Evolutionary conservation across 2,113 vertebrate species (phyloP), one percentile per base, ranked within the genome.

Genomic region (Galeopterus variegatus): DNA sequence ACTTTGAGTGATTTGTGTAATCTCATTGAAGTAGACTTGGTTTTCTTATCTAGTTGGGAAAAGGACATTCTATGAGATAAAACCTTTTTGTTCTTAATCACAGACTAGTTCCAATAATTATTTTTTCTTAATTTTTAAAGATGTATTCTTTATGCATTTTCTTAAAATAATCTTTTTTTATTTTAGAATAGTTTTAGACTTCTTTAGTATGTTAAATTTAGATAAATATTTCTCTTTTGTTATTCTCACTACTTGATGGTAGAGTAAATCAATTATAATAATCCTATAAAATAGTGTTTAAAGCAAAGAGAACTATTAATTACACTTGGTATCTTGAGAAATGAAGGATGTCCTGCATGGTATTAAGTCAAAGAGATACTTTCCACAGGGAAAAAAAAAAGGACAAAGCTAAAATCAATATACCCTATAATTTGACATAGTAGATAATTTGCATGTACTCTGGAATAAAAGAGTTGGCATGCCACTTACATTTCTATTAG

Each of bases 401-500:
- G 24, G 9, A n/a, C 60, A 81, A 76, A 36, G 13, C 85, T 86
- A 62, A 93, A 93, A 81, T 67, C 8, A 95, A 31, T 73, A 73
- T 72, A 17, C 9, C 3, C 21, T 75, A 14, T 70, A 65, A 81
- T 65, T 56, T 54, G 8, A 62, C 0, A 8, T 79, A 58, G 6
- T 81, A 48, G 21, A 76, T 76, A 64, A 90, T 79, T 56, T 94
- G 62, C 36, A 48, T 52, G 8, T 79, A 67, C 18, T 26, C 76
- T 54, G 41, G 41, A 75, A 26, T 65, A 24, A 94, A 81, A 56
- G 77, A 62, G 6, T 91, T 81, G 93, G 45, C 45, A 60, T 50
- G 11, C 0, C 58, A 84, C 28, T 88, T 93, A 73, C 28, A 72
- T 91, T 88, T 90, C 21, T 65, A 1, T 65, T 95, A 50, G 0